Conservation (phyloP, 2,888 invertebrate species). For the Heliconius ethilla region DNA sequence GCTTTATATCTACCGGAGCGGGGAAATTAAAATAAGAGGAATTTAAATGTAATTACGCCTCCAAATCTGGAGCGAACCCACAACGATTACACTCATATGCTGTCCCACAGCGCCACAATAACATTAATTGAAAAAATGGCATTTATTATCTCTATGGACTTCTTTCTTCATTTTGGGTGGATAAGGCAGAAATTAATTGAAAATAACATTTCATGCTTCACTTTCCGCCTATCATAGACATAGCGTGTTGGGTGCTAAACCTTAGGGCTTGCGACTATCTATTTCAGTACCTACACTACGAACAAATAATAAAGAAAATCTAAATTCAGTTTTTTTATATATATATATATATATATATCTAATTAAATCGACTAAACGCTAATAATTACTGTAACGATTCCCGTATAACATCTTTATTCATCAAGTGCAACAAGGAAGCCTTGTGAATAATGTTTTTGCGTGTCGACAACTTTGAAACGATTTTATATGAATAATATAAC, state of each 20-base stretch:
- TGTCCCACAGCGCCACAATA: too few relatives aligned
- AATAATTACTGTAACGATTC: constrained; percentile 26
- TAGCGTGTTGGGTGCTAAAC: not conserved
- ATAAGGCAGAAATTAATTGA: not conserved
- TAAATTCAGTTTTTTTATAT: not conserved
- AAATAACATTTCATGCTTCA: not conserved
- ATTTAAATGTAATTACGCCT: too few relatives aligned
- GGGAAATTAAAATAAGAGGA: too few relatives aligned
- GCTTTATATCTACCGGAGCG: too few relatives aligned
- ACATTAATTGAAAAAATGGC: too few relatives aligned
- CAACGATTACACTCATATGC: too few relatives aligned
- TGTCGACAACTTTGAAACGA: constrained; percentile 30
- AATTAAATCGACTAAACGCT: constrained; percentile 4
- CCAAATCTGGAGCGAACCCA: too few relatives aligned
- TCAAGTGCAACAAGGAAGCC: constrained; percentile 37
- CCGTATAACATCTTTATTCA: constrained; percentile 37
- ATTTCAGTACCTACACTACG: not conserved
- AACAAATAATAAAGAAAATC: not conserved
- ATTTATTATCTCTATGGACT: too few relatives aligned
- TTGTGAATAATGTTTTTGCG: constrained; percentile 33
- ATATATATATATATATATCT: not conserved
- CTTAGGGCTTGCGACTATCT: not conserved
- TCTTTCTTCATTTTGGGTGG: too few relatives aligned
- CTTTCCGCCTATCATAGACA: not conserved
- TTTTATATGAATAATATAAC: constrained; percentile 6